phyloP scores from a whole-genome alignment of 2,113 vertebrate genomes.

The Hydropotes inermis region DNA sequence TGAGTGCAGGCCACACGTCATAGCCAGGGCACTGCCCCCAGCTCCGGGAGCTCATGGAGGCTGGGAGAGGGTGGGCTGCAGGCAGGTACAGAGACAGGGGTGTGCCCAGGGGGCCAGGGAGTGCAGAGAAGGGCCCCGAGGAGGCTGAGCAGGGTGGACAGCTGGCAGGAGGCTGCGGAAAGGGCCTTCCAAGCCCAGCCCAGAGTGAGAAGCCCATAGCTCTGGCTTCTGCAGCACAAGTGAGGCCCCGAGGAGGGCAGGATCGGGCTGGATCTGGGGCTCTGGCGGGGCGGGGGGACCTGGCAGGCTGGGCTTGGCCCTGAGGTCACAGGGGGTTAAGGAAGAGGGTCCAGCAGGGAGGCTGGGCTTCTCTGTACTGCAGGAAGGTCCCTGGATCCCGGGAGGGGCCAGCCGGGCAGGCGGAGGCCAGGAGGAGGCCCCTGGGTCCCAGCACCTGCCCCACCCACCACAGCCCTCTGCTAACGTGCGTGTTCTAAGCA shows the following conservation, averaged over 20 bases:
- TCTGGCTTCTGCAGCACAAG: background rate
- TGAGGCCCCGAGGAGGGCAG: too few species aligned
- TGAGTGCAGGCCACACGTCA: background rate
- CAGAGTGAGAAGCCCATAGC: background rate
- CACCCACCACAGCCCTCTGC: background rate
- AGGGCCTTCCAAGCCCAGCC: background rate
- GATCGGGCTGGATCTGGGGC: background rate
- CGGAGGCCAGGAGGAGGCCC: background rate
- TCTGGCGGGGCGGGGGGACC: accelerated
- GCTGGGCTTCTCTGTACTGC: background rate
- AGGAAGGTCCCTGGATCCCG: background rate
- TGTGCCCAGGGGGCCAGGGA: background rate
- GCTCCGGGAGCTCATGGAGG: background rate
- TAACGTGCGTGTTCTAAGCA: background rate
- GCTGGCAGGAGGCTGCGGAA: background rate
- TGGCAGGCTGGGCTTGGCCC: background rate
- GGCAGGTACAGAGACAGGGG: background rate
- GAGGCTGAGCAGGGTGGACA: background rate
- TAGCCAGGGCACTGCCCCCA: accelerated
- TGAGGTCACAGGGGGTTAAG: background rate
- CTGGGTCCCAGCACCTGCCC: background rate
- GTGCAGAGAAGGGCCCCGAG: background rate
- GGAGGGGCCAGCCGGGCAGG: background rate
- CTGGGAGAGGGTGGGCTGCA: background rate
- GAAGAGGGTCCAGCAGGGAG: background rate